Conservation (phyloP, 2,113 vertebrate species). For the Bolborhynchus lineola region DNA sequence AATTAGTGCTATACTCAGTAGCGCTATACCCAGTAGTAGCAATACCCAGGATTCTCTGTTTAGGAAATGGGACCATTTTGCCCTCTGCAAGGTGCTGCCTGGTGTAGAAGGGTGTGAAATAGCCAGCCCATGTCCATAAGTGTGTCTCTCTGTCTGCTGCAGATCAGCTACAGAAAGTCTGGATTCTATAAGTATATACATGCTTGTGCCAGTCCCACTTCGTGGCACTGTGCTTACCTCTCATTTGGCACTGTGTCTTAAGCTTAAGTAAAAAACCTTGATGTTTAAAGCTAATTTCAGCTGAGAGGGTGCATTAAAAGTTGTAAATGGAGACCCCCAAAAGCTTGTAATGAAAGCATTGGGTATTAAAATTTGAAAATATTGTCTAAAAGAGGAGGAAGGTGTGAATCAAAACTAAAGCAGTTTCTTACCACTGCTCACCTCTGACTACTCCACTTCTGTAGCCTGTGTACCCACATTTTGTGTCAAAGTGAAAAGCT, state of each 20-base stretch:
- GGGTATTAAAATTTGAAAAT: neutral
- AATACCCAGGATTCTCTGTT: neutral
- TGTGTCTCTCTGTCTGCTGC: neutral
- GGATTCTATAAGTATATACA: neutral
- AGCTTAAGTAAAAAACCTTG: neutral
- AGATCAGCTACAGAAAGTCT: neutral
- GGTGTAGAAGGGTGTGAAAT: neutral
- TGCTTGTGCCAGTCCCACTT: neutral
- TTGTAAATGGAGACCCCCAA: neutral
- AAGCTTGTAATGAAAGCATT: neutral
- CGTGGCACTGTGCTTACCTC: neutral
- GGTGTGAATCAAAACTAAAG: neutral
- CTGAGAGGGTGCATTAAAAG: neutral
- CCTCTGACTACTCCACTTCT: neutral
- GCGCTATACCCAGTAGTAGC: neutral
- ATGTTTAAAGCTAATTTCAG: neutral
- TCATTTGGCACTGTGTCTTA: neutral
- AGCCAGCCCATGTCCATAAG: neutral
- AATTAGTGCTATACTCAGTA: neutral
- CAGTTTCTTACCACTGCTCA: neutral
- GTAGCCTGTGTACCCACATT: neutral
- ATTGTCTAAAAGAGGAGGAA: neutral
- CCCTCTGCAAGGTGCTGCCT: neutral
- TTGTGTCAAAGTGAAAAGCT: neutral
- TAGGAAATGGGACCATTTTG: neutral